Conservation (phyloP, 2,888 invertebrate species). For the Brenthis hecate region DNA sequence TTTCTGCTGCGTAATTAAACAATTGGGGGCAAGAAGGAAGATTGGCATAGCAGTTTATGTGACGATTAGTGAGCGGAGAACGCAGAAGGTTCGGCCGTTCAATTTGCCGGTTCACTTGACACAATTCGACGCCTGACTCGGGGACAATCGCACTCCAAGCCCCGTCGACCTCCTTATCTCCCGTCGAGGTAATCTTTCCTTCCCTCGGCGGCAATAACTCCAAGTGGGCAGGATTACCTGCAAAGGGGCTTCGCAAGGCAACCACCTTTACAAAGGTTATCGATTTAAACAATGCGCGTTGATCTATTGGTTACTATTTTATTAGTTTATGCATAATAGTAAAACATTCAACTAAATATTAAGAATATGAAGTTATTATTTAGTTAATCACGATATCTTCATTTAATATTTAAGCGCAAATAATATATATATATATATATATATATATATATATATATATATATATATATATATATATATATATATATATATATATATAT, state of each 20-base stretch:
- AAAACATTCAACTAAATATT: neutral
- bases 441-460: too few relatives aligned
- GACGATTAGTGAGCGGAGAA: conserved; percentile 78
- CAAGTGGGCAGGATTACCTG: conserved; percentile 82
- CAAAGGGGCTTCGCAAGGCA: conserved; percentile 76
- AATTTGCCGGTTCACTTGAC: conserved; percentile 83
- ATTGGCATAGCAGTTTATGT: conserved; percentile 73
- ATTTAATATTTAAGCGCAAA: too few relatives aligned
- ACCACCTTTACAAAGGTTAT: conserved; percentile 78
- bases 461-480: too few relatives aligned
- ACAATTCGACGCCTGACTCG: conserved; percentile 83
- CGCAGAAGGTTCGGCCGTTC: conserved; percentile 81
- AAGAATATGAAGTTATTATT: too few relatives aligned
- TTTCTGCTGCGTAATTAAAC: conserved; percentile 68
- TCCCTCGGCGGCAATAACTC: conserved; percentile 82
- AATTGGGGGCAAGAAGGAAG: conserved; percentile 30
- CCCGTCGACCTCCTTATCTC: conserved; percentile 82
- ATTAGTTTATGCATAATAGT: conserved; percentile 3
- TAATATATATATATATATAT: too few relatives aligned
- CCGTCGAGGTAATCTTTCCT: conserved; percentile 82
- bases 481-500: too few relatives aligned
- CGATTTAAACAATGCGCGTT: conserved; percentile 74
- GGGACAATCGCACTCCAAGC: conserved; percentile 82
- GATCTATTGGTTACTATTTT: conserved; percentile 54
- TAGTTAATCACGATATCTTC: too few relatives aligned